A percentile compares a stretch with the other conserved stretches of the same genome.
Conservation (phyloP, 2,113 vertebrate genomes). For the Ceratotherium simum region DNA sequence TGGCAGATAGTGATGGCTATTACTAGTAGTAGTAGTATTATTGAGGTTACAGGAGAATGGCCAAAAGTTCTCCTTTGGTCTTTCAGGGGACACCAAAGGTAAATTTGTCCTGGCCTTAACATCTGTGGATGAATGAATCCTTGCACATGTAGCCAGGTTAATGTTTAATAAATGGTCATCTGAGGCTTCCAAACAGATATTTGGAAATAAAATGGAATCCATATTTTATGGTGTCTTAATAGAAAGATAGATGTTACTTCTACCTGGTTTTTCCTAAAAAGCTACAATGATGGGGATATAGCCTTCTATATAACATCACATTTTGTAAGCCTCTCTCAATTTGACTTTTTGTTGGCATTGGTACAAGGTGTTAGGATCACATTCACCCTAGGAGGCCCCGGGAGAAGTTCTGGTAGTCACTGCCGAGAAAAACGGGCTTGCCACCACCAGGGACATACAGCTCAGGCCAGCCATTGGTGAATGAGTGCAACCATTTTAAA, state of each 20-base stretch:
- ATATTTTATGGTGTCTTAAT: neutral
- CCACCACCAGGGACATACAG: neutral
- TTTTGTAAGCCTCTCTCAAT: neutral
- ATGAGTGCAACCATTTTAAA: neutral
- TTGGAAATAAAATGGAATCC: conserved; percentile 11
- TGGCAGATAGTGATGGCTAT: neutral
- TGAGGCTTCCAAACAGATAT: neutral
- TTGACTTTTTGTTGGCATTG: neutral
- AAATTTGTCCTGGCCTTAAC: neutral
- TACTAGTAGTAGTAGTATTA: neutral
- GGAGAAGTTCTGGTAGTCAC: neutral
- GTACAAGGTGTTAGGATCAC: neutral
- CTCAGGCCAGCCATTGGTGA: neutral
- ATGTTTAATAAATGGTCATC: neutral
- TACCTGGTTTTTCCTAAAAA: neutral
- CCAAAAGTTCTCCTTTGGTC: neutral
- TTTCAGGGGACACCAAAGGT: neutral
- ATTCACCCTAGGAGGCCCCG: neutral
- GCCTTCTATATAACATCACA: neutral
- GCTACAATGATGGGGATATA: neutral
- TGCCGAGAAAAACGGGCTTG: neutral
- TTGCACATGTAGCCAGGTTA: neutral
- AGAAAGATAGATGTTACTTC: conserved; percentile 5
- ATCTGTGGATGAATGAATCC: neutral
- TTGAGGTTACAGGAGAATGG: neutral